These are phyloP conservation scores for Pyxicephalus adspersus DNA, from an alignment of 2,113 vertebrate species.

Conservation along the genomic window DNA sequence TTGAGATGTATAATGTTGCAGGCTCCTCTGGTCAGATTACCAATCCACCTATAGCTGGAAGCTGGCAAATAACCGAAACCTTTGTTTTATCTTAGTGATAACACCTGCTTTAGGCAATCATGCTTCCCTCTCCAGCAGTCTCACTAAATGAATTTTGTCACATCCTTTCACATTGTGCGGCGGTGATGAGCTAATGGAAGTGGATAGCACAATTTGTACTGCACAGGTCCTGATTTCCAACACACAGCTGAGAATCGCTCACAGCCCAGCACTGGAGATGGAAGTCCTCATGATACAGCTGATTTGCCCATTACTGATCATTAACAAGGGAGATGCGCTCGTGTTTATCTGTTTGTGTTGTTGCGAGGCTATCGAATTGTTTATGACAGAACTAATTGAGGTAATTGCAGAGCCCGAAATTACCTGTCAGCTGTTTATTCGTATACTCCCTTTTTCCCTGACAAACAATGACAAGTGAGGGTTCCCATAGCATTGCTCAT, in stretches of 20 bases:
- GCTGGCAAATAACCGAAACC: conserved; percentile 57
- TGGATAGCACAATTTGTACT: conserved; percentile 97
- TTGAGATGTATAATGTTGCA: conserved; percentile 11
- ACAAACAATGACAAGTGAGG: conserved; percentile 99
- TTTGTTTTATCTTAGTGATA: conserved; percentile 89
- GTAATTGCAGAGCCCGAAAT: conserved; percentile 99
- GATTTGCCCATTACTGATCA: conserved; percentile 96
- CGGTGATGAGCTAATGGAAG: conserved; percentile 94
- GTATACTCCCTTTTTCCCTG: conserved; percentile 93
- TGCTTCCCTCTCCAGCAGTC: conserved; percentile 76
- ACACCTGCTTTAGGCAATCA: conserved; percentile 96
- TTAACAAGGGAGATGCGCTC: conserved; percentile 87
- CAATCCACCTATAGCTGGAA: conserved; percentile 4
- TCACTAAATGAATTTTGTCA: conserved; percentile 98
- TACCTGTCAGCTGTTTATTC: conserved; percentile 99
- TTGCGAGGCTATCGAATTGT: conserved; percentile 97
- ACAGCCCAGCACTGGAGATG: conserved; percentile 60
- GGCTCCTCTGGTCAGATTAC: background rate
- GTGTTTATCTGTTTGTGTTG: conserved; percentile 98
- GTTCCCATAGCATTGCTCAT: conserved; percentile 96
- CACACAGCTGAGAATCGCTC: conserved; percentile 86
- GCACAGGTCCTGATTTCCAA: conserved; percentile 92
- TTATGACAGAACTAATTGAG: conserved; percentile 99
- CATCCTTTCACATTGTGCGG: conserved; percentile 91
- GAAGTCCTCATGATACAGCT: conserved; percentile 77